phyloP scores from a whole-genome alignment of 2,113 vertebrate genomes.

The Peromyscus maniculatus region DNA sequence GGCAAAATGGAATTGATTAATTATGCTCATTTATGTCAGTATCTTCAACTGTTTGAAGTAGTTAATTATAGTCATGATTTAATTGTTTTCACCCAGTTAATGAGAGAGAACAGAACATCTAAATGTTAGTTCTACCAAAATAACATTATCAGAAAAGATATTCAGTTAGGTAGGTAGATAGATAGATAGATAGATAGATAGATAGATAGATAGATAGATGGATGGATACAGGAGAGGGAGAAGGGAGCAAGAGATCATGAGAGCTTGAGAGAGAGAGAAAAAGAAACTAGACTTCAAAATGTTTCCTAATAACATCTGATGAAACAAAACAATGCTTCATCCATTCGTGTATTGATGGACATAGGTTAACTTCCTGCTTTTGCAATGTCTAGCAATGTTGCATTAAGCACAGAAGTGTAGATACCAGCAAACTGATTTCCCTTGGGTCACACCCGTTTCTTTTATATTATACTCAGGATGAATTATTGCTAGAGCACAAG shows the following conservation, averaged over 20 bases:
- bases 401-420: background rate
- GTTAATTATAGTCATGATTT: background rate
- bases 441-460: background rate
- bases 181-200: too few relatives aligned
- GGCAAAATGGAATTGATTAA: background rate
- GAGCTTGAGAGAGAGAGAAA: background rate
- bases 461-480: background rate
- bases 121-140: background rate
- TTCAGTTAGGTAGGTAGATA: background rate
- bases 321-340: conserved; percentile 16
- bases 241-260: background rate
- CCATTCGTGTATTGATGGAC: background rate
- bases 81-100: background rate
- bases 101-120: background rate
- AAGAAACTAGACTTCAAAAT: background rate
- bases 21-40: background rate
- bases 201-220: too few relatives aligned
- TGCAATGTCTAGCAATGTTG: background rate
- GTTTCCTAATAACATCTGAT: background rate
- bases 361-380: background rate
- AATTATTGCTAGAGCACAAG: background rate
- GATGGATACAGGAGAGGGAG: background rate
- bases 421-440: background rate
- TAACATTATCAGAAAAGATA: background rate
- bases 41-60: background rate